Evolutionary conservation across 2,113 vertebrate species (phyloP).

Genomic region (Tonatia bakeri): DNA sequence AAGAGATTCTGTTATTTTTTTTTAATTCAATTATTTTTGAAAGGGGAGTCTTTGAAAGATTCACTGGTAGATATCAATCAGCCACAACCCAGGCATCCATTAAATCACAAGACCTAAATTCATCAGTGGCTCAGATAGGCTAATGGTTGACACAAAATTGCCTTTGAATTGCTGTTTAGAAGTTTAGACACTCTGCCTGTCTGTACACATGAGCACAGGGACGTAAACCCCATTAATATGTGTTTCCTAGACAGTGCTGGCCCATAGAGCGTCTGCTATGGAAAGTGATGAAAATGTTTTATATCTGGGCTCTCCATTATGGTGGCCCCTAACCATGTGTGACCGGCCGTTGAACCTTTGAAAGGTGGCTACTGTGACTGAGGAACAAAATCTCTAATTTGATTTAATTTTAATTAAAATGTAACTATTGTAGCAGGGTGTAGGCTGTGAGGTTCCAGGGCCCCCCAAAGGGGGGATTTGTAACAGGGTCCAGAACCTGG

Average conservation of each 20-base stretch:
- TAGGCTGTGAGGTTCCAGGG: no score
- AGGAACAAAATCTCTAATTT: background rate
- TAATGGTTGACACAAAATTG: background rate
- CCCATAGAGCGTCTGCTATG: background rate
- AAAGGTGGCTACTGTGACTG: background rate
- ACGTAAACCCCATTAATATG: background rate
- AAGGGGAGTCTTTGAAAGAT: background rate
- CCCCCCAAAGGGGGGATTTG: no score
- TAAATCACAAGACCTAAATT: background rate
- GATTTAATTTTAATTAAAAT: background rate
- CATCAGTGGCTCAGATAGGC: no score
- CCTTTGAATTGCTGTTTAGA: background rate
- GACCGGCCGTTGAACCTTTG: background rate
- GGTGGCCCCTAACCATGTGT: rapidly evolving
- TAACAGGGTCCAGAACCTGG: no score
- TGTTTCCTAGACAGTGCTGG: background rate
- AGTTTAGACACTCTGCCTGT: background rate
- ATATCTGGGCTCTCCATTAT: background rate
- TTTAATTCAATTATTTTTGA: background rate
- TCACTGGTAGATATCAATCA: background rate
- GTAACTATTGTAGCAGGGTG: background rate
- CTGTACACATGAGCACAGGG: background rate
- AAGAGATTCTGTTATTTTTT: background rate
- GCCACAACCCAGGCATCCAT: background rate
- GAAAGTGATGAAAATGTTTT: background rate